Conservation (phyloP, 2,113 vertebrate species). For the Prolemur simus region DNA sequence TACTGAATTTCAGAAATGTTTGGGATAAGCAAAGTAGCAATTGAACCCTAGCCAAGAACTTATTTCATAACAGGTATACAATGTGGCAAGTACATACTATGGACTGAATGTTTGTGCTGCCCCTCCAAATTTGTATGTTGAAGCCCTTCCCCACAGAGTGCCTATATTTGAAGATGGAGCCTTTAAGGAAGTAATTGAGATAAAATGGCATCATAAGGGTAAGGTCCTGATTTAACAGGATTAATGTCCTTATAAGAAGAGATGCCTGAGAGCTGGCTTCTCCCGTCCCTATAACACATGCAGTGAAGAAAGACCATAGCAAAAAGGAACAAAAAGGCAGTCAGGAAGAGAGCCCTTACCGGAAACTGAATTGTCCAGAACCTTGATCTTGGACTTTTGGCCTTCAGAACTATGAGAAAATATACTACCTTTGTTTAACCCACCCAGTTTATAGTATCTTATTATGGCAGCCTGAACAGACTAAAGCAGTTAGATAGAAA, state of each 20-base stretch:
- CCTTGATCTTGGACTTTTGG: not conserved
- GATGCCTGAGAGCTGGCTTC: not conserved
- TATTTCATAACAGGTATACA: not conserved
- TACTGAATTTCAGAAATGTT: not conserved
- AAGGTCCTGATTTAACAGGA: not conserved
- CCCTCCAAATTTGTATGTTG: not conserved
- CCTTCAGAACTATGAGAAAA: not conserved
- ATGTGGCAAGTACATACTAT: not conserved
- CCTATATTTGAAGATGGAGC: not conserved
- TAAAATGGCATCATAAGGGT: not conserved
- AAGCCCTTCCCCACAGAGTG: not conserved
- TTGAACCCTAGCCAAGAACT: not conserved
- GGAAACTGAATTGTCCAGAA: not conserved
- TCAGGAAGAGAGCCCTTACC: not conserved
- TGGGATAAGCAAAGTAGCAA: not conserved
- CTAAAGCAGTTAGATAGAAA: not conserved
- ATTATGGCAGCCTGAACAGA: not conserved
- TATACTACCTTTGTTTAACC: not conserved
- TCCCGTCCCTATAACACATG: not conserved
- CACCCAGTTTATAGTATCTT: not conserved
- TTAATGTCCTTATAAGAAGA: not conserved
- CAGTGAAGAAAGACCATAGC: not conserved
- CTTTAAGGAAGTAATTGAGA: not conserved
- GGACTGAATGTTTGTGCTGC: not conserved
- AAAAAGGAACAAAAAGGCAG: not conserved